These are phyloP conservation scores for Melanotaenia trifasciata DNA, from an alignment of 2,797 vertebrate species.

Conservation along the genomic window DNA sequence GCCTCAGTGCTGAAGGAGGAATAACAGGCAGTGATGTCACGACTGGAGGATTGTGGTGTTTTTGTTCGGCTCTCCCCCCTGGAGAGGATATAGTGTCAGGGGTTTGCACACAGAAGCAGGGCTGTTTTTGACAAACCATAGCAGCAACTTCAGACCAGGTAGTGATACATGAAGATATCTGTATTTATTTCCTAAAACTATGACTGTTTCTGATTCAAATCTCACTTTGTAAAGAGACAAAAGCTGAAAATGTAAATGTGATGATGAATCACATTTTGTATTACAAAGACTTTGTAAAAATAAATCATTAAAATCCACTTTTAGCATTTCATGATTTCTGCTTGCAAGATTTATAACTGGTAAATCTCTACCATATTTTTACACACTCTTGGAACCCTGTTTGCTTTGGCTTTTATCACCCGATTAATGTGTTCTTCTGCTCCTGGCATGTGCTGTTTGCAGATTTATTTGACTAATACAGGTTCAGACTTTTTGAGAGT, in stretches of 20 bases:
- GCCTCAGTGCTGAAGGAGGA: constrained; percentile 14
- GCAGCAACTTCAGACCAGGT: constrained; percentile 22
- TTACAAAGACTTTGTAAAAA: neutral
- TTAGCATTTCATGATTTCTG: neutral
- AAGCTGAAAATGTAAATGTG: neutral
- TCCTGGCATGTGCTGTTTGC: constrained; percentile 14
- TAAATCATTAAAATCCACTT: neutral
- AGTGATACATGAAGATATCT: constrained; percentile 2
- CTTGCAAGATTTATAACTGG: neutral
- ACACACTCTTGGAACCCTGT: constrained; percentile 3
- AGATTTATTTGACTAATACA: constrained; percentile 14
- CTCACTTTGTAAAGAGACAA: constrained; percentile 1
- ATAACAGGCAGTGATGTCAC: constrained; percentile 38
- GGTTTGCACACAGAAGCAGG: constrained; percentile 16
- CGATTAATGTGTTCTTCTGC: neutral
- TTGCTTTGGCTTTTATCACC: neutral
- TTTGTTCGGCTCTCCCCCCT: constrained; percentile 49
- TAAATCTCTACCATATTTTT: neutral
- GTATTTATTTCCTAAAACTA: neutral
- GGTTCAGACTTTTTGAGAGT: constrained; percentile 40
- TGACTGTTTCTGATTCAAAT: neutral
- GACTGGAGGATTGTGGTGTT: constrained; percentile 39
- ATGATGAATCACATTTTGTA: neutral
- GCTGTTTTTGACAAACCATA: constrained; percentile 53
- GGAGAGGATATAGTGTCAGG: constrained; percentile 52